A percentile compares a stretch with the other conserved stretches of the same genome.
Evolutionary conservation across 2,113 vertebrate genomes (phyloP).

Genomic region (Saccopteryx bilineata): DNA sequence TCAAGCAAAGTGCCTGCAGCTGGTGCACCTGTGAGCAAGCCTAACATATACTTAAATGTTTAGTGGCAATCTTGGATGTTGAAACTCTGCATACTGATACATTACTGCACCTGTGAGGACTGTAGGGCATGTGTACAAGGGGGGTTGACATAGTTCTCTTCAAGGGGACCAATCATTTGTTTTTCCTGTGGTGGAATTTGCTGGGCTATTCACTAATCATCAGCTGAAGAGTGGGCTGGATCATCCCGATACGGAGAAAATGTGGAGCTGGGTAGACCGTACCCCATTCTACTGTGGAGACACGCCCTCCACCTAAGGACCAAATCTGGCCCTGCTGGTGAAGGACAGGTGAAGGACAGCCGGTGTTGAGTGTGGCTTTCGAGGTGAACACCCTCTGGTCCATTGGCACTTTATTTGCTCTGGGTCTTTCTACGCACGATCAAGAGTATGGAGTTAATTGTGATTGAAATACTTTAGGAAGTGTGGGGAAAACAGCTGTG

Average conservation of each 20-base stretch:
- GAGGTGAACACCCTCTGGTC: neutral
- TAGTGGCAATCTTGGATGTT: neutral
- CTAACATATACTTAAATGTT: neutral
- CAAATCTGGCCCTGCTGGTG: too few species aligned
- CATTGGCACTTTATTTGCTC: neutral
- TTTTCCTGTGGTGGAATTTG: neutral
- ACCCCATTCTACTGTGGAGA: neutral
- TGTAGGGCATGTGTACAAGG: neutral
- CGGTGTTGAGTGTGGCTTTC: neutral
- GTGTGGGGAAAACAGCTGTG: too few species aligned
- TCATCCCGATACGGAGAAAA: neutral
- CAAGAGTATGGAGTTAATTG: neutral
- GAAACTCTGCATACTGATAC: neutral
- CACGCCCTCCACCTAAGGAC: rapidly evolving
- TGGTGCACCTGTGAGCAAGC: too few species aligned
- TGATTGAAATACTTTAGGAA: neutral
- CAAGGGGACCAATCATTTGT: neutral
- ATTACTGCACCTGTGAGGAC: neutral
- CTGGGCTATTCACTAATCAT: neutral
- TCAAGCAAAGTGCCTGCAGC: too few species aligned
- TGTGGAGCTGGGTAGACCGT: neutral
- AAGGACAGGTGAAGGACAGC: neutral
- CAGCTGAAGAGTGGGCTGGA: neutral
- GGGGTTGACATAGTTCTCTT: neutral
- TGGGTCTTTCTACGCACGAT: neutral